phyloP scores from a whole-genome alignment of 2,113 vertebrate species.

The Pelecanus crispus region DNA sequence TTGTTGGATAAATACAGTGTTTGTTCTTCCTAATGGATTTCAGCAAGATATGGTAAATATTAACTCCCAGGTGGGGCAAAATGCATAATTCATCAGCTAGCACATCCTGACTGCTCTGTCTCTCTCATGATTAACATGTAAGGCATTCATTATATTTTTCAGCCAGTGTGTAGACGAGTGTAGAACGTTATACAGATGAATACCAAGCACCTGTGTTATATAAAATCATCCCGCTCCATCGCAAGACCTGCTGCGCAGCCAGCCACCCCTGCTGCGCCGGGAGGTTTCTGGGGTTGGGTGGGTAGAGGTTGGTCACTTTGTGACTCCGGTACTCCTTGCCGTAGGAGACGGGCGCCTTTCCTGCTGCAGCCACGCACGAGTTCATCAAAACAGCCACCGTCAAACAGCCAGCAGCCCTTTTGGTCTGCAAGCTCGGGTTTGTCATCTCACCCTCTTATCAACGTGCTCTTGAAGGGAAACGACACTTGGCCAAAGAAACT shows the following conservation, averaged over 20 bases:
- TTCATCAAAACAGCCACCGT: neutral
- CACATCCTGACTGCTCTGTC: neutral
- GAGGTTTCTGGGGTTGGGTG: neutral
- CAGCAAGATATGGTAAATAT: conserved; percentile 41
- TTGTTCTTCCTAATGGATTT: conserved; percentile 55
- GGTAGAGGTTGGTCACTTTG: neutral
- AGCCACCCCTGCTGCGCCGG: neutral
- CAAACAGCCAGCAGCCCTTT: neutral
- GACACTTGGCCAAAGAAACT: neutral
- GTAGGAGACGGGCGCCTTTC: neutral
- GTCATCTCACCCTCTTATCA: neutral
- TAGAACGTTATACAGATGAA: neutral
- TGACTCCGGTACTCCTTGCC: rapidly evolving
- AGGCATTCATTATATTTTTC: neutral
- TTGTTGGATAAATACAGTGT: conserved; percentile 15
- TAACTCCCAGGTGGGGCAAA: conserved; percentile 16
- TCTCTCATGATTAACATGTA: neutral
- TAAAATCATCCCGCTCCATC: neutral
- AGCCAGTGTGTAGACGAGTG: neutral
- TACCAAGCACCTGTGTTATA: neutral
- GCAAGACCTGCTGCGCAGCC: neutral
- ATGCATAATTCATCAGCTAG: conserved; percentile 45
- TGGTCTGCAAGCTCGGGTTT: neutral
- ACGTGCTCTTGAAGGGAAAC: neutral
- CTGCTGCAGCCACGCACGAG: rapidly evolving